phyloP scores from a whole-genome alignment of 2,113 vertebrate species.

The Callospermophilus lateralis region DNA sequence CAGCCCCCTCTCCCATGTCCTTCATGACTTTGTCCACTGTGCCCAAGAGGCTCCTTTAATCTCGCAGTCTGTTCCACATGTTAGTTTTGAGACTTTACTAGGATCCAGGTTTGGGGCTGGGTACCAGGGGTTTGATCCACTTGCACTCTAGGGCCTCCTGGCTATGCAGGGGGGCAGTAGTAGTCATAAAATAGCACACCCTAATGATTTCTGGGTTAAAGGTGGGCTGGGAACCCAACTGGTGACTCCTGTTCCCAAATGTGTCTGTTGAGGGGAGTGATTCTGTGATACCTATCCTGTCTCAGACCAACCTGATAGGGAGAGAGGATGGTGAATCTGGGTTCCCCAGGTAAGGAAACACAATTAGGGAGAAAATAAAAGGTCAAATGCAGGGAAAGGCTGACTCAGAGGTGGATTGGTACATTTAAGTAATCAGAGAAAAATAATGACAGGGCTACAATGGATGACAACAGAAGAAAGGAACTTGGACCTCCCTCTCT shows the following conservation, averaged over 20 bases:
- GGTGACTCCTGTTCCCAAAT: not conserved
- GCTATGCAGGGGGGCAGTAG: not conserved
- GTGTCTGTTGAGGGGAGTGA: not conserved
- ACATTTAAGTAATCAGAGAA: not conserved
- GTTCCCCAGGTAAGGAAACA: not conserved
- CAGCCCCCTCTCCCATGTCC: not conserved
- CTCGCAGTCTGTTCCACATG: not conserved
- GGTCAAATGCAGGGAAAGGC: not conserved
- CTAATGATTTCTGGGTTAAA: not conserved
- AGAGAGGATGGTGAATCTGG: not conserved
- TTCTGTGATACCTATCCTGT: not conserved
- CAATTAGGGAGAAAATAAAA: conserved; percentile 19
- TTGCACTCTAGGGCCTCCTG: not conserved
- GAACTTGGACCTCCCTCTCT: not conserved
- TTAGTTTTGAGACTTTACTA: not conserved
- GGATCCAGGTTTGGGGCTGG: not conserved
- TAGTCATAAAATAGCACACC: not conserved
- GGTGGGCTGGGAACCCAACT: not conserved
- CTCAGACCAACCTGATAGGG: not conserved
- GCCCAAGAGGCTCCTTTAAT: conserved; percentile 16
- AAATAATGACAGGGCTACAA: not conserved
- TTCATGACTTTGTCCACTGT: conserved; percentile 18
- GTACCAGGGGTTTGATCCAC: not conserved
- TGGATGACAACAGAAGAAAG: not conserved
- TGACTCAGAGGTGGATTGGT: not conserved